Evolutionary conservation across 1,140 invertebrate genomes (phyloP), one percentile per base, ranked within the genome.

Genomic region (Drosophila ercepeae): DNA sequence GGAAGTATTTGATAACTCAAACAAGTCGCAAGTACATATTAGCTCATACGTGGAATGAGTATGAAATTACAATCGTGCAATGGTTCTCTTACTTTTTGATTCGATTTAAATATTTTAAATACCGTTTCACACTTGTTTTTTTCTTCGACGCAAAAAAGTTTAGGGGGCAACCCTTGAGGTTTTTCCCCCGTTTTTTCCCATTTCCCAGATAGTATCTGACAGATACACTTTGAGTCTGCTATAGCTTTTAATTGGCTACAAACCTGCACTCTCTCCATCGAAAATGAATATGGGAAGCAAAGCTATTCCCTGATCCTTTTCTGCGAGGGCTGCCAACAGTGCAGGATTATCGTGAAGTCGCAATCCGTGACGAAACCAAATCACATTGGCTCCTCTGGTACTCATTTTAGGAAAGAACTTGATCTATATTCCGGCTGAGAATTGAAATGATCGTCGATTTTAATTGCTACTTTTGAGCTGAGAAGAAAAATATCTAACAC

Each of bases 261-360:
- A 86, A 94, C 94, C 94, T 84, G 94, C 94, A 63, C 93, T 95
- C 89, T 95, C 93, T 46, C 95, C 95, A 91, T 96, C 95, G 84
- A 96, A 95, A 51, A 96, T 95, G 75, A 95, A 96, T 1, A 96
- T 79, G 0, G 94, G 94, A 67, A 94, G 94, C 64, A 94, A 91
- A 0, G 92, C 75, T 16, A 77, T 51, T n/a, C 65, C 86, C 16
- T 77, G 91, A 27, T 90, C 76, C 53, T 77, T 83, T 48, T 94
- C 92, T 36, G 93, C 89, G 0, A 94, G 65, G 0, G 94, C 94
- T 19, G 93, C 91, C 9, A 93, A 72, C n/a, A 96, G 61, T 0
- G 95, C 93, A 1, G 95, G 95, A 90, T 96, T 96, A 89, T 96
- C 95, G 88, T 96, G 95, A 1, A 96, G 91, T 9, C 95, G 92